Conservation (phyloP, 1,140 invertebrate species). For the Drosophila sturtevanti region DNA sequence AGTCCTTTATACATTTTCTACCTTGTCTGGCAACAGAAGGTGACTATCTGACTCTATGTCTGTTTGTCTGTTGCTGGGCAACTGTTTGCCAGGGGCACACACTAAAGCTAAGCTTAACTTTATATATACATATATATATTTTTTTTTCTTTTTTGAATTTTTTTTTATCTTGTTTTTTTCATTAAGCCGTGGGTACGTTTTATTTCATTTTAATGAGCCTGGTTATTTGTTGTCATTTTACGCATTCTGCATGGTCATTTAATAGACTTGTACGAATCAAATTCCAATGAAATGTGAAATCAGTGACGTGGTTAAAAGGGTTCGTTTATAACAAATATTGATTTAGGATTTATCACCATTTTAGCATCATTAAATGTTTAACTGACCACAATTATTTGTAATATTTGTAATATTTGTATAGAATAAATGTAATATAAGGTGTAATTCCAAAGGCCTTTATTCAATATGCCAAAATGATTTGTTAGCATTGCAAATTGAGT, state of each 20-base stretch:
- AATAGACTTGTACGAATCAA: slow-evolving; percentile 15
- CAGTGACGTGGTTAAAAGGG: background rate
- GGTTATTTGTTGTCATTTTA: slow-evolving; percentile 14
- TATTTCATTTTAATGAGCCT: slow-evolving; percentile 20
- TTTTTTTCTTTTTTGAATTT: background rate
- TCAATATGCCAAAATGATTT: too few species aligned
- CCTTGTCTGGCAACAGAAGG: background rate
- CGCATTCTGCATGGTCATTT: slow-evolving; percentile 10
- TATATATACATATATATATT: background rate
- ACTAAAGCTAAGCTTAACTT: background rate
- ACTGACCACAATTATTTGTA: too few species aligned
- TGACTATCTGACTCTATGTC: background rate
- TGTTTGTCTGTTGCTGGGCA: too few species aligned
- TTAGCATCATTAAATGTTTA: background rate
- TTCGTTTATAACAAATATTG: background rate
- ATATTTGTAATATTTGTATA: too few species aligned
- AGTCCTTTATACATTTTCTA: background rate
- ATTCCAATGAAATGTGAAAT: background rate
- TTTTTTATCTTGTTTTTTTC: slow-evolving; percentile 6
- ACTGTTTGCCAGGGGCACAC: background rate
- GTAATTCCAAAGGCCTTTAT: too few species aligned
- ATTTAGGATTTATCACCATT: background rate
- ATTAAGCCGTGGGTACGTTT: background rate
- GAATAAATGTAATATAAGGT: too few species aligned
- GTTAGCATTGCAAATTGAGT: too few species aligned